Percentiles rank a stretch among this genome's conserved stretches.
Evolutionary conservation across 2,113 vertebrate species (phyloP).

Genomic region (Pampusana beccarii): DNA sequence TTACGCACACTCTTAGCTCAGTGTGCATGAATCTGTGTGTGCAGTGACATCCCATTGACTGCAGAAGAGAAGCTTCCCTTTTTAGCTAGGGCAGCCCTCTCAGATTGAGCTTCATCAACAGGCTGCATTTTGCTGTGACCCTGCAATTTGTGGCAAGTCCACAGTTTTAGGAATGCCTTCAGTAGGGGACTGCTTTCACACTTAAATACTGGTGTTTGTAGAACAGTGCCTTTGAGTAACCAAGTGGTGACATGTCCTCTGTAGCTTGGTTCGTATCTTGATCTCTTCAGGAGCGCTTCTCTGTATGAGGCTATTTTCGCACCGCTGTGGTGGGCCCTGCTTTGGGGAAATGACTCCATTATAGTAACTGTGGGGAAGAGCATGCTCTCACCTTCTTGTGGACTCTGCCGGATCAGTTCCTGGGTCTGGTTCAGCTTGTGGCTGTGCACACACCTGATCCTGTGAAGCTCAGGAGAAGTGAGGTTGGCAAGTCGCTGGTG

Average conservation of each 20-base stretch:
- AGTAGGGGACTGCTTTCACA: neutral
- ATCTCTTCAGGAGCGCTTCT: neutral
- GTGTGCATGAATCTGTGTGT: neutral
- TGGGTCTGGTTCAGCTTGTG: neutral
- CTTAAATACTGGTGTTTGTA: neutral
- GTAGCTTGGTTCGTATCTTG: neutral
- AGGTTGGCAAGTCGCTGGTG: neutral
- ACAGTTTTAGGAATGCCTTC: neutral
- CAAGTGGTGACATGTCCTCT: neutral
- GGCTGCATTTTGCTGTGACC: neutral
- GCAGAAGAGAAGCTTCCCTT: neutral
- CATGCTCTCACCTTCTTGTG: fast-evolving
- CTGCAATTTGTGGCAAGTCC: fast-evolving
- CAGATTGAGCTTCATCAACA: neutral
- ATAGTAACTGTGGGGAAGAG: neutral
- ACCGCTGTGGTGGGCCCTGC: neutral
- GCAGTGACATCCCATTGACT: neutral
- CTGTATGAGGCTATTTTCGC: neutral
- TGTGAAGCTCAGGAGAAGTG: neutral
- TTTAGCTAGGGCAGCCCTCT: neutral
- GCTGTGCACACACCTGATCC: neutral
- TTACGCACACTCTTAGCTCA: neutral
- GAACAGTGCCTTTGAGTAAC: neutral
- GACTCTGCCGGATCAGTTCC: neutral
- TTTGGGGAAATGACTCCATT: neutral